Conservation (phyloP, 2,888 invertebrate species). For the Oxystoma pomonae region DNA sequence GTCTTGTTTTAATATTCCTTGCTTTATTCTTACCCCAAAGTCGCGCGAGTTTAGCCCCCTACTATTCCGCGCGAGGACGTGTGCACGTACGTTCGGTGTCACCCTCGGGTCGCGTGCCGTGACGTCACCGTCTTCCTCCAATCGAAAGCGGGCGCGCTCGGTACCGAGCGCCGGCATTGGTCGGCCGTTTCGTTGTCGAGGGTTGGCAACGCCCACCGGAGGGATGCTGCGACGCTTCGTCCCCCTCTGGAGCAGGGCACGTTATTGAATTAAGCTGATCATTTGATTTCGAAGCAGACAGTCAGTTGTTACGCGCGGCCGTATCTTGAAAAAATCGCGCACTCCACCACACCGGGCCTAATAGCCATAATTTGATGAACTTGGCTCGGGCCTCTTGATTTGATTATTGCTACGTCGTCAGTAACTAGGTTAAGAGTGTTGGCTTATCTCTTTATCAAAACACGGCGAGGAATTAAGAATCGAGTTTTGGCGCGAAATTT, state of each 20-base stretch:
- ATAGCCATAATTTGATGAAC: conserved; percentile 51
- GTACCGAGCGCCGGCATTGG: conserved; percentile 25
- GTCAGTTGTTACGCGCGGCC: conserved; percentile 47
- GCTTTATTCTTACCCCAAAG: conserved; percentile 16
- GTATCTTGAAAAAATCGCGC: conserved; percentile 43
- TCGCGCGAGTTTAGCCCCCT: too few relatives aligned
- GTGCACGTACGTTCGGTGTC: conserved; percentile 11
- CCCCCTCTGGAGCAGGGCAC: conserved; percentile 43
- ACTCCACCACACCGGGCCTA: conserved; percentile 49
- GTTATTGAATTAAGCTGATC: conserved; percentile 80
- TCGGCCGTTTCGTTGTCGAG: conserved; percentile 23
- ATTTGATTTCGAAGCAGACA: conserved; percentile 58
- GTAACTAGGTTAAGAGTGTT: conserved; percentile 61
- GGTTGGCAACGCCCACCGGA: conserved; percentile 33
- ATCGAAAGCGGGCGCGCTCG: conserved; percentile 15
- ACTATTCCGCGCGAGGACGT: conserved; percentile 20
- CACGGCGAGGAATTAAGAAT: too few relatives aligned
- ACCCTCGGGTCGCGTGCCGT: conserved; percentile 38
- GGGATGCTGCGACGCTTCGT: conserved; percentile 32
- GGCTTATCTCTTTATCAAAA: too few relatives aligned
- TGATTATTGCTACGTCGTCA: conserved; percentile 39
- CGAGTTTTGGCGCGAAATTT: too few relatives aligned
- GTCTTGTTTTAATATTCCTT: conserved; percentile 44
- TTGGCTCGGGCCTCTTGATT: conserved; percentile 41
- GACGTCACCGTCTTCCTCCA: conserved; percentile 33